Conservation (phyloP, 2,888 invertebrate species). For the Plagiodera versicolora region DNA sequence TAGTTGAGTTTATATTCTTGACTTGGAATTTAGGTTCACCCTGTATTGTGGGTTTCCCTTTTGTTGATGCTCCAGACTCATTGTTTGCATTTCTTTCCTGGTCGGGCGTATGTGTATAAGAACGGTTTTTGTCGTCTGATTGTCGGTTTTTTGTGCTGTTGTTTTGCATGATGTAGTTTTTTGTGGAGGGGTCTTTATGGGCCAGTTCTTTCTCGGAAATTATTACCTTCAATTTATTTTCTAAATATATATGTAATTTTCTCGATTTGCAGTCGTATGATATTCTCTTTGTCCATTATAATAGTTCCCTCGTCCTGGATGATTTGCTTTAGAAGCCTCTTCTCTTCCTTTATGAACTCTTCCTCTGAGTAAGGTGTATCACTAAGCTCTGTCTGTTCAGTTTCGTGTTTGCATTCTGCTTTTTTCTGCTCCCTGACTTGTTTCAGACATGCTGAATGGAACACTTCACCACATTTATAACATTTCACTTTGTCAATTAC, state of each 20-base stretch:
- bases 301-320: background rate
- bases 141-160: slow-evolving; percentile 1
- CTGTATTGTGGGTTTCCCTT: background rate
- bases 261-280: background rate
- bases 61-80: slow-evolving; percentile 3
- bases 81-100: slow-evolving; percentile 1
- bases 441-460: slow-evolving; percentile 6
- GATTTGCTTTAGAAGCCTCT: slow-evolving; percentile 1
- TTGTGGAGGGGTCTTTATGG: background rate
- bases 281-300: slow-evolving; percentile 1
- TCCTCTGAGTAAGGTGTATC: background rate
- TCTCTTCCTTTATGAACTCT: slow-evolving; percentile 7
- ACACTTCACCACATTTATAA: background rate
- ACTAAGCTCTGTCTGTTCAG: background rate
- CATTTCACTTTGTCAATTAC: background rate
- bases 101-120: background rate
- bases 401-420: slow-evolving; percentile 1
- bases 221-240: slow-evolving; percentile 5
- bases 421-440: background rate
- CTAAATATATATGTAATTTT: slow-evolving; percentile 2
- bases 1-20: background rate
- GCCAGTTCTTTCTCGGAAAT: background rate
- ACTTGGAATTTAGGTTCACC: background rate
- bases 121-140: background rate
- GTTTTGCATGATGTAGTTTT: background rate